These are phyloP conservation scores for Oedothorax gibbosus DNA, from an alignment of 1,140 invertebrate genomes.

Conservation along the genomic window DNA sequence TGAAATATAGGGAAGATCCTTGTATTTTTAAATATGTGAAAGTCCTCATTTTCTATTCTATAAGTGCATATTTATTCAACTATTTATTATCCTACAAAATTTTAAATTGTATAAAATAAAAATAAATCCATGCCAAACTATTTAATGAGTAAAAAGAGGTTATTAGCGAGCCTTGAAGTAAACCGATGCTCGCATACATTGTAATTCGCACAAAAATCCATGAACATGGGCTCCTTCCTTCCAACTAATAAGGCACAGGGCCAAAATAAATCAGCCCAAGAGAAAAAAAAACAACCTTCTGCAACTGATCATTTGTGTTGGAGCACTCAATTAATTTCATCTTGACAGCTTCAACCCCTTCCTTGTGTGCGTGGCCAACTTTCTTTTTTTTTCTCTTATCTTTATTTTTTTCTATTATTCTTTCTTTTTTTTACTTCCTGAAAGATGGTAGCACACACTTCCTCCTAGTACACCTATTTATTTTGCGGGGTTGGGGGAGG, in stretches of 20 bases:
- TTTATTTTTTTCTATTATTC: slow-evolving; percentile 3
- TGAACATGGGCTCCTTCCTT: no score
- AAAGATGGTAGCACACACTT: neutral
- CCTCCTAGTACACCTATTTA: slow-evolving; percentile 50
- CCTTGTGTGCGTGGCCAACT: neutral
- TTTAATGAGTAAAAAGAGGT: no score
- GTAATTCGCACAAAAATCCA: no score
- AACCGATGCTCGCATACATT: no score
- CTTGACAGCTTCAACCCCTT: slow-evolving; percentile 53
- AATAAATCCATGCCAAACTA: no score
- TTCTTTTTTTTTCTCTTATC: slow-evolving; percentile 11
- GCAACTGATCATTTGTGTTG: slow-evolving; percentile 59
- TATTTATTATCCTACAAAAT: no score
- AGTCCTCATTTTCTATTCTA: no score
- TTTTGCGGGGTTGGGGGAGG: slow-evolving; percentile 39
- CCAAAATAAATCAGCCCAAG: slow-evolving; percentile 44
- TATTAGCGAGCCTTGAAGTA: no score
- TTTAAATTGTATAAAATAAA: no score
- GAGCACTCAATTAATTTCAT: slow-evolving; percentile 58
- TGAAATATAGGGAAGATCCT: no score
- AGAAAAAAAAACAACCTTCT: slow-evolving; percentile 10
- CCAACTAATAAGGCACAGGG: slow-evolving; percentile 15
- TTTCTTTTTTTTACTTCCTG: slow-evolving; percentile 33
- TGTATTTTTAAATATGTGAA: no score
- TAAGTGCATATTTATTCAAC: no score